A percentile compares a stretch with the other conserved stretches of the same genome.
phyloP scores from a whole-genome alignment of 2,888 invertebrate genomes.

The Odontomyia ornata region DNA sequence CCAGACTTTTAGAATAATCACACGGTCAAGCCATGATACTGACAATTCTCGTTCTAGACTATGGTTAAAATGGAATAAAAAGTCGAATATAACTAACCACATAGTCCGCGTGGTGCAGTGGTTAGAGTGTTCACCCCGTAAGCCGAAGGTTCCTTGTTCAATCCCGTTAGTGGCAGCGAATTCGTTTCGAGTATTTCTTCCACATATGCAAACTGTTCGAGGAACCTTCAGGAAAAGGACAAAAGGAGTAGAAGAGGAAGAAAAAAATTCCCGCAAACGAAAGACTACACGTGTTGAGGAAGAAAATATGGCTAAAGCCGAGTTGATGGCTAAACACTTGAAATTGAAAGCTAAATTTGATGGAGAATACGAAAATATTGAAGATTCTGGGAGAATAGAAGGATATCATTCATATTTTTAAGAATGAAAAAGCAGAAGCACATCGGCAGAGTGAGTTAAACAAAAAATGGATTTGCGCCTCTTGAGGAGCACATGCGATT shows the following conservation, averaged over 20 bases:
- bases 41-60: too few relatives aligned
- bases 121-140: too few relatives aligned
- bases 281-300: conserved; percentile 63
- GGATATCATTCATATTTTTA: conserved; percentile 83
- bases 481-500: conserved; percentile 87
- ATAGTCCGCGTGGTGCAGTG: too few relatives aligned
- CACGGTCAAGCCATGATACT: too few relatives aligned
- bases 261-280: conserved; percentile 56
- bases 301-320: conserved; percentile 68
- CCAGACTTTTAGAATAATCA: too few relatives aligned
- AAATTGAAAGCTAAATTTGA: conserved; percentile 95
- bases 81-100: too few relatives aligned
- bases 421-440: conserved; percentile 86
- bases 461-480: conserved; percentile 89
- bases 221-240: conserved; percentile 53
- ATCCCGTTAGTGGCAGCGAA: too few relatives aligned
- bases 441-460: conserved; percentile 91
- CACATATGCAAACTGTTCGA: too few relatives aligned
- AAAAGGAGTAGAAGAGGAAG: conserved; percentile 51
- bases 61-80: too few relatives aligned
- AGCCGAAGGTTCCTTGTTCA: too few relatives aligned
- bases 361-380: conserved; percentile 89
- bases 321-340: conserved; percentile 81
- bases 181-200: too few relatives aligned
- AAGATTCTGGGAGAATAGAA: conserved; percentile 65